Evolutionary conservation across 1,140 invertebrate species (phyloP), one percentile per base, ranked within the genome.

Genomic region (Calephelis virginiensis): DNA sequence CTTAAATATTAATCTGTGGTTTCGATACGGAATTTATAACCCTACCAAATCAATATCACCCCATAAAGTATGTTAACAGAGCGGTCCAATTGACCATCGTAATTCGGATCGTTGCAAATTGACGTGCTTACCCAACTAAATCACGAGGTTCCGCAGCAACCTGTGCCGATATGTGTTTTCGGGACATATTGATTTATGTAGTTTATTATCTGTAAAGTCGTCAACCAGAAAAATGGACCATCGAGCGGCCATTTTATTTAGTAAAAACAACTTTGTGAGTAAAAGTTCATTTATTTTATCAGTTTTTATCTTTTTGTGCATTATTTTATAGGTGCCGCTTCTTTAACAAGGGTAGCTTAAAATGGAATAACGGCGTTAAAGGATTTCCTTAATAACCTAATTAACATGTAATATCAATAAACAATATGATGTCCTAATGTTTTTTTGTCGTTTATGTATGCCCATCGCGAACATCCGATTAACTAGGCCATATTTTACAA

Each of bases 21-120:
- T 71, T 68, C 68, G 65, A 70, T 76, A 60, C 73, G 66, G 67
- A 78, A 81, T 84, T 82, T 82, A 82, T 78, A 85, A 81, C 70
- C 75, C 76, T 74, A 69, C 82, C 77, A 87, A 83, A 82, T 83
- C 59, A 67, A 80, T 83, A 80, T 74, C 67, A 77, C 77, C 74
- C 65, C 79, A 70, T 77, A 83, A 83, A 78, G 68, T 73, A 77
- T 79, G 72, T 60, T 64, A 64, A 63, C 62, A 53, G 68, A 72
- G 67, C 72, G 75, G 71, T 70, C 64, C 71, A 65, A 75, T 72
- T 66, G 69, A 63, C 72, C 74, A 75, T 69, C 75, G 70, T 73
- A 74, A 77, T 76, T 76, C 62, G 66, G 69, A 69, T 61, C 53
- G 47, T 63, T 66, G 77, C 80, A 80, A 81, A 84, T 79, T 81